Conservation (phyloP, 2,797 vertebrate genomes). For the Pipistrellus nathusii region DNA sequence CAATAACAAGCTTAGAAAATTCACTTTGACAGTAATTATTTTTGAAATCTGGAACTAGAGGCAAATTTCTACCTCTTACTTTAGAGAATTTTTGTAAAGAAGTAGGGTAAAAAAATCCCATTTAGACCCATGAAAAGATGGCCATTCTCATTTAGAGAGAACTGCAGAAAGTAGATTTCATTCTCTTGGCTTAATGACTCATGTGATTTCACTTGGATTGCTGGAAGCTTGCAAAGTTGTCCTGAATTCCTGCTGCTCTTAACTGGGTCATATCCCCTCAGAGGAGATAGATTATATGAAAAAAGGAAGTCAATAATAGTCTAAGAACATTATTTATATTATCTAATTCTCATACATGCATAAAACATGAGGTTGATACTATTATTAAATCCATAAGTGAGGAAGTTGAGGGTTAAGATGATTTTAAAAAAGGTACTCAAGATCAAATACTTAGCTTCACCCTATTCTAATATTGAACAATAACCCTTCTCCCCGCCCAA, state of each 20-base stretch:
- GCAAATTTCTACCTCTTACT: background rate
- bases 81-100: background rate
- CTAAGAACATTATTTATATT: background rate
- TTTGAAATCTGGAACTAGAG: background rate
- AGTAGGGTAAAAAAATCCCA: too few species aligned
- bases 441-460: background rate
- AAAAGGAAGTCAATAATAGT: background rate
- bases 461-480: background rate
- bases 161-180: background rate
- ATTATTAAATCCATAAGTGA: background rate
- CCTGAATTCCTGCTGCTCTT: background rate
- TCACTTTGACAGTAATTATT: background rate
- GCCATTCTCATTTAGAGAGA: too few species aligned
- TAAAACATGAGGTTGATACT: background rate
- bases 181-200: background rate
- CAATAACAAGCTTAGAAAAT: background rate
- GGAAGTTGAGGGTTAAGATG: background rate
- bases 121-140: too few species aligned
- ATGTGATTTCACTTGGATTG: background rate
- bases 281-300: background rate
- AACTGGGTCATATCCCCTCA: background rate
- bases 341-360: background rate
- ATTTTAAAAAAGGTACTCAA: background rate
- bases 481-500: background rate
- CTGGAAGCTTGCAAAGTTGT: constrained; percentile 8